These are phyloP conservation scores for Siphamia tubifer DNA, from an alignment of 2,113 vertebrate genomes.

Conservation along the genomic window DNA sequence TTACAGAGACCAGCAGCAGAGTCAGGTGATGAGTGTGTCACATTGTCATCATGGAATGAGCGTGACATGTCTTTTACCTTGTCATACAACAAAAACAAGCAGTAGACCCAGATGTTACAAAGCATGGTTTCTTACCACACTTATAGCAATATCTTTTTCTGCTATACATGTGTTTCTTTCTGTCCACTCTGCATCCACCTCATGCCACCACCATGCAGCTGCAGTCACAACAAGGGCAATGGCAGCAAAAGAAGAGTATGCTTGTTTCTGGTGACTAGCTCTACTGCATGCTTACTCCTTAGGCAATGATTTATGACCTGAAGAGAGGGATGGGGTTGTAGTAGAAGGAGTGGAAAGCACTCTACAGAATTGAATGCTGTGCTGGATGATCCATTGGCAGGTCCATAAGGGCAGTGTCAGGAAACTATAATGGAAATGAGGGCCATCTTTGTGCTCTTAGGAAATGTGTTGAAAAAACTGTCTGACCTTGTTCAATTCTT, in stretches of 20 bases:
- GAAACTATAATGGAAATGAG: slow-evolving; percentile 19
- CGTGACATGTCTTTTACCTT: neutral
- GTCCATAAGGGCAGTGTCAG: slow-evolving; percentile 15
- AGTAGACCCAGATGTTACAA: too few relatives aligned
- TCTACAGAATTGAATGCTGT: slow-evolving; percentile 47
- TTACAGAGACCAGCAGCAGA: neutral
- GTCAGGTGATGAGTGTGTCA: neutral
- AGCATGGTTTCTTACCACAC: too few relatives aligned
- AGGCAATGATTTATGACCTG: slow-evolving; percentile 43
- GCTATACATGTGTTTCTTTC: neutral
- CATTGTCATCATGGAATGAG: neutral
- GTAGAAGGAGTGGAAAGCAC: slow-evolving; percentile 41
- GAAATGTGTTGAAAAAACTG: neutral
- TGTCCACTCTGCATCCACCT: neutral
- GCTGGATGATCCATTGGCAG: slow-evolving; percentile 37
- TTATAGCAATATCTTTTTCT: slow-evolving; percentile 10
- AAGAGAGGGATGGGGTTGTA: slow-evolving; percentile 5
- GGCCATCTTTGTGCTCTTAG: neutral
- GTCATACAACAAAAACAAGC: neutral
- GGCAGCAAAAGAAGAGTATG: slow-evolving; percentile 23
- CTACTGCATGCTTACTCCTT: slow-evolving; percentile 33
- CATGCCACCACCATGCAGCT: slow-evolving; percentile 9
- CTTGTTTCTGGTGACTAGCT: slow-evolving; percentile 46
- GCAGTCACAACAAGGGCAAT: slow-evolving; percentile 43
- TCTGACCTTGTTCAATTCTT: slow-evolving; percentile 23